phyloP scores from a whole-genome alignment of 2,797 vertebrate species.

The Pseudopleuronectes americanus region DNA sequence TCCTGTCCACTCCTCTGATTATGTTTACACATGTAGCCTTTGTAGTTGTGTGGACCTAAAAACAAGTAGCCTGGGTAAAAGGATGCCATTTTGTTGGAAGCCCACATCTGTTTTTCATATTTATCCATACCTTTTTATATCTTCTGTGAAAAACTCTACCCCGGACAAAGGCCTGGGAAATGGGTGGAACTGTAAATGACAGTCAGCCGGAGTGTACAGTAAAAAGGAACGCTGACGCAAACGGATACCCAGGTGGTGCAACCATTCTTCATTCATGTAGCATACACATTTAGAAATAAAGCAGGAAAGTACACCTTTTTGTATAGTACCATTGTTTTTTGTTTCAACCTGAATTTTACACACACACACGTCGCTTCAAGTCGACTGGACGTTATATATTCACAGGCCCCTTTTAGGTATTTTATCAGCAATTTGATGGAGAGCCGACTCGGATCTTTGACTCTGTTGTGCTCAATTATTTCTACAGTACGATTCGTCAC shows the following conservation, averaged over 20 bases:
- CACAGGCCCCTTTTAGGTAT: background rate
- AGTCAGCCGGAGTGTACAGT: constrained; percentile 59
- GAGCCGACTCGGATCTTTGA: constrained; percentile 15
- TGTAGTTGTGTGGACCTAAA: constrained; percentile 15
- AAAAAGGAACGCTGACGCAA: constrained; percentile 64
- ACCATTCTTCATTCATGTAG: constrained; percentile 41
- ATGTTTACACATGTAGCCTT: constrained; percentile 39
- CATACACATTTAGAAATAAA: constrained; percentile 41
- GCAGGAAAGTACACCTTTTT: constrained; percentile 58
- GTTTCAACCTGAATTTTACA: constrained; percentile 24
- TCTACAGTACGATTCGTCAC: constrained; percentile 65
- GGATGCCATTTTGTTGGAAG: constrained; percentile 51
- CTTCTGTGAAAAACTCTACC: constrained; percentile 33
- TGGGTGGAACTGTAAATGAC: constrained; percentile 67
- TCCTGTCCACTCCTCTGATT: constrained; percentile 53
- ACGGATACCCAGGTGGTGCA: constrained; percentile 66
- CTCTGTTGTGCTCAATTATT: constrained; percentile 19
- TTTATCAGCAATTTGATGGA: background rate
- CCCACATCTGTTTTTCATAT: constrained; percentile 83
- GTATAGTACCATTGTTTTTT: constrained; percentile 63
- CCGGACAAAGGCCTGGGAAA: constrained; percentile 77
- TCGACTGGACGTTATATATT: constrained; percentile 7
- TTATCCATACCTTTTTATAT: constrained; percentile 65
- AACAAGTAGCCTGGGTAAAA: constrained; percentile 26
- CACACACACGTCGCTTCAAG: constrained; percentile 4